phyloP scores from a whole-genome alignment of 2,113 vertebrate species.

The Ammodytes marinus region DNA sequence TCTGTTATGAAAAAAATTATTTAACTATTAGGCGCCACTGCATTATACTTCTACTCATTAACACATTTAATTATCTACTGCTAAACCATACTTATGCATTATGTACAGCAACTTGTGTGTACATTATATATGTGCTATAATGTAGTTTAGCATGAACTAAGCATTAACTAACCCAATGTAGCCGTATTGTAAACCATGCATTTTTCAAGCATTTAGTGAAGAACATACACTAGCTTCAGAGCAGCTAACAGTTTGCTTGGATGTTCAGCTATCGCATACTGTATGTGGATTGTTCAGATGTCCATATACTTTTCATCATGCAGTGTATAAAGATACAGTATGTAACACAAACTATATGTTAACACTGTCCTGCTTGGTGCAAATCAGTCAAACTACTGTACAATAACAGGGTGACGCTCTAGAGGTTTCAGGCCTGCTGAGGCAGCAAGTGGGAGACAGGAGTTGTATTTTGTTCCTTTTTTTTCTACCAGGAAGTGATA shows the following conservation, averaged over 20 bases:
- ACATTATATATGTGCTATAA: slow-evolving; percentile 16
- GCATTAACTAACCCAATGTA: too few relatives aligned
- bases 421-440: background rate
- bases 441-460: background rate
- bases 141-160: background rate
- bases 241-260: too few relatives aligned
- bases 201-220: too few relatives aligned
- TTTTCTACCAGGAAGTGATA: slow-evolving; percentile 26
- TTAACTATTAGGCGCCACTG: background rate
- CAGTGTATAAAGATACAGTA: background rate
- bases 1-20: slow-evolving; percentile 13
- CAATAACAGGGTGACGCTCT: background rate
- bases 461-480: background rate
- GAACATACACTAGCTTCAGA: too few relatives aligned
- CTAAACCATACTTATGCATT: slow-evolving; percentile 18
- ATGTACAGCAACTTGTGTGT: slow-evolving; percentile 1
- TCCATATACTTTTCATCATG: background rate
- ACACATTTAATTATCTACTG: background rate
- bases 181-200: too few relatives aligned
- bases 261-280: too few relatives aligned
- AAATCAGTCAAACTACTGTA: background rate
- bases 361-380: background rate
- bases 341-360: background rate
- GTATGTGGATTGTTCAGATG: too few relatives aligned
- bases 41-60: background rate